Percentiles rank a stretch among this genome's conserved stretches.
Conservation (phyloP, 2,797 vertebrate genomes). For the Acipenser oxyrinchus region DNA sequence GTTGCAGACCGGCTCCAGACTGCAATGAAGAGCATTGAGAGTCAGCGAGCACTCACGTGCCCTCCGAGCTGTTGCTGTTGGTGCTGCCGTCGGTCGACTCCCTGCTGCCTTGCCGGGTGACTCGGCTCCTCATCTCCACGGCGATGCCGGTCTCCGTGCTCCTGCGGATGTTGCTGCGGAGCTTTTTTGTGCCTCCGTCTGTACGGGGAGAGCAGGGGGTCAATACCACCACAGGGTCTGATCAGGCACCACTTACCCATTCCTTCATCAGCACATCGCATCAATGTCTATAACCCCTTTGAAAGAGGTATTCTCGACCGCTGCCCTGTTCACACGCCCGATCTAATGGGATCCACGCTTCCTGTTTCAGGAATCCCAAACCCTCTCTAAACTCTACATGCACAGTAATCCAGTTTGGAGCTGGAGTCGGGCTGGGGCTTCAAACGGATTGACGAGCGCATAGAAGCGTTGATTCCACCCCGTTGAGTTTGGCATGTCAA, state of each 20-base stretch:
- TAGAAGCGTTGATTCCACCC: too few relatives aligned
- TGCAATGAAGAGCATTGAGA: neutral
- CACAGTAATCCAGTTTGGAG: too few relatives aligned
- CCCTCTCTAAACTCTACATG: too few relatives aligned
- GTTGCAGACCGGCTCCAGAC: too few relatives aligned
- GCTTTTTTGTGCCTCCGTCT: constrained; percentile 91
- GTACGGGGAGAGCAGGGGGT: constrained; percentile 14
- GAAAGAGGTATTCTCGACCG: too few relatives aligned
- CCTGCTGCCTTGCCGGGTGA: constrained; percentile 90
- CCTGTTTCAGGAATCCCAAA: too few relatives aligned
- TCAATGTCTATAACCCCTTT: too few relatives aligned
- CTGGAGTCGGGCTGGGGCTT: too few relatives aligned
- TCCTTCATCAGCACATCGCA: neutral
- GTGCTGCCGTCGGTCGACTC: constrained; percentile 95
- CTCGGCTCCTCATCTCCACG: constrained; percentile 89
- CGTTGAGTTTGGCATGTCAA: too few relatives aligned
- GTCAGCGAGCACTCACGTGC: constrained; percentile 70
- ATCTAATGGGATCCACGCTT: too few relatives aligned
- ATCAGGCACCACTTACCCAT: neutral
- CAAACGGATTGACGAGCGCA: too few relatives aligned
- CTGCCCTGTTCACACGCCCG: too few relatives aligned
- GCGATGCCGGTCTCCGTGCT: constrained; percentile 97
- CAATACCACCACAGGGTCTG: neutral
- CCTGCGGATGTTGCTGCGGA: constrained; percentile 88
- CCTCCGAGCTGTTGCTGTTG: constrained; percentile 95